phyloP scores from a whole-genome alignment of 2,888 invertebrate genomes.

The Lycocerus yunnanus region DNA sequence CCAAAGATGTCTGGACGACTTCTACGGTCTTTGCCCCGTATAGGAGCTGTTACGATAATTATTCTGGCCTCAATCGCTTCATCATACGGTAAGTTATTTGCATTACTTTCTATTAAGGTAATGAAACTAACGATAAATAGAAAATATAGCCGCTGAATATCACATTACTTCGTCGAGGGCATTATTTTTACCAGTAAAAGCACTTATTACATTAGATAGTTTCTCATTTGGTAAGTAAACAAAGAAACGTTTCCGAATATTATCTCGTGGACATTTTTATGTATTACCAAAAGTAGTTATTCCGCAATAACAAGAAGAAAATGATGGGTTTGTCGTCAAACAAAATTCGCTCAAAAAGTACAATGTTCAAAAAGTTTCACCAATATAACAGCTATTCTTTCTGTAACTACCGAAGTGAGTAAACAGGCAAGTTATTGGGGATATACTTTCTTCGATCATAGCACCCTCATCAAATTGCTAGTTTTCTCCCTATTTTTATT shows the following conservation, averaged over 20 bases:
- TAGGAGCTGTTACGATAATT: constrained; percentile 14
- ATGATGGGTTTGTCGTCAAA: not conserved
- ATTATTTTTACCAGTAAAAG: not conserved
- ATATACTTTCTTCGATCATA: constrained; percentile 40
- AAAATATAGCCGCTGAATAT: not conserved
- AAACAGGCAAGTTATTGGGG: constrained; percentile 45
- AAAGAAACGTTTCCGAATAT: not conserved
- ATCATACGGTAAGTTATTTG: constrained; percentile 24
- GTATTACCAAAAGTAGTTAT: not conserved
- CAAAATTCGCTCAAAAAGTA: not conserved
- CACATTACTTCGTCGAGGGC: not conserved
- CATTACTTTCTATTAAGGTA: not conserved
- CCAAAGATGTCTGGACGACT: constrained; percentile 24
- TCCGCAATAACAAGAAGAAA: not conserved
- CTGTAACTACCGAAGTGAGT: constrained; percentile 41
- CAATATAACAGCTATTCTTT: constrained; percentile 7
- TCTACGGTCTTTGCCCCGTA: constrained; percentile 26
- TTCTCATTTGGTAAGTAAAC: not conserved
- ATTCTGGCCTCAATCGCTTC: constrained; percentile 23
- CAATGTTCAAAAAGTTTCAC: constrained; percentile 1
- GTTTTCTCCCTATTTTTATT: constrained; percentile 27
- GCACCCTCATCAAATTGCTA: constrained; percentile 35
- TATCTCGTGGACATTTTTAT: not conserved
- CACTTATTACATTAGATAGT: not conserved
- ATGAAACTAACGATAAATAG: not conserved